Conservation (phyloP, 2,888 invertebrate species). For the Lepidocyrtinus sp. region DNA sequence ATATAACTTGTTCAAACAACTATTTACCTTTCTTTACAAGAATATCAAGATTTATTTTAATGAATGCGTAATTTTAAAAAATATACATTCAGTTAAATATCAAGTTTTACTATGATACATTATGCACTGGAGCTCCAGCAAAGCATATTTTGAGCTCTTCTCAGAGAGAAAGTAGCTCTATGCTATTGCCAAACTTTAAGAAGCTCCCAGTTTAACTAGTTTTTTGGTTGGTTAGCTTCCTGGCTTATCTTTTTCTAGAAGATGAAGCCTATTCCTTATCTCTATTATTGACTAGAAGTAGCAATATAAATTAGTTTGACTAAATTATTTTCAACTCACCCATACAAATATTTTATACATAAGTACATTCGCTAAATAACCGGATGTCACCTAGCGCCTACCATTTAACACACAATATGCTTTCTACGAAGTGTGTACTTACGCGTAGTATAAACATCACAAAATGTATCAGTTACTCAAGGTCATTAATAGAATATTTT, state of each 20-base stretch:
- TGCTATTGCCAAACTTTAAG: conserved; percentile 43
- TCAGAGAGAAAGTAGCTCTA: background rate
- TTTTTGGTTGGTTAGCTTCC: conserved; percentile 63
- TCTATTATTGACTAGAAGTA: background rate
- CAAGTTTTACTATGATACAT: conserved; percentile 46
- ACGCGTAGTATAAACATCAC: conserved; percentile 1
- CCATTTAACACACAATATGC: background rate
- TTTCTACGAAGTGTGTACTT: background rate
- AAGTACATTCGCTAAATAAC: too few relatives aligned
- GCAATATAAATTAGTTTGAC: too few relatives aligned
- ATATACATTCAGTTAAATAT: background rate
- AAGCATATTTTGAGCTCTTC: conserved; percentile 13
- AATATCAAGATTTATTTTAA: background rate
- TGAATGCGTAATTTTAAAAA: background rate
- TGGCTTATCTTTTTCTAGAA: conserved; percentile 50
- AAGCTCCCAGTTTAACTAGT: conserved; percentile 50
- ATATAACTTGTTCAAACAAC: too few relatives aligned
- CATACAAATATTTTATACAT: conserved; percentile 2
- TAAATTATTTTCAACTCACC: too few relatives aligned
- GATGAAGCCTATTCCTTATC: conserved; percentile 28
- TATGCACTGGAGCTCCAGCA: conserved; percentile 47
- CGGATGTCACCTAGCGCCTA: too few relatives aligned
- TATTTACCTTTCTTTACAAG: background rate
- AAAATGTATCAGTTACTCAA: conserved; percentile 8
- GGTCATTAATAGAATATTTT: conserved; percentile 5